A percentile compares a stretch with the other conserved stretches of the same genome.
Evolutionary conservation across 2,888 invertebrate genomes (phyloP).

Genomic region (Miltochrista miniata): DNA sequence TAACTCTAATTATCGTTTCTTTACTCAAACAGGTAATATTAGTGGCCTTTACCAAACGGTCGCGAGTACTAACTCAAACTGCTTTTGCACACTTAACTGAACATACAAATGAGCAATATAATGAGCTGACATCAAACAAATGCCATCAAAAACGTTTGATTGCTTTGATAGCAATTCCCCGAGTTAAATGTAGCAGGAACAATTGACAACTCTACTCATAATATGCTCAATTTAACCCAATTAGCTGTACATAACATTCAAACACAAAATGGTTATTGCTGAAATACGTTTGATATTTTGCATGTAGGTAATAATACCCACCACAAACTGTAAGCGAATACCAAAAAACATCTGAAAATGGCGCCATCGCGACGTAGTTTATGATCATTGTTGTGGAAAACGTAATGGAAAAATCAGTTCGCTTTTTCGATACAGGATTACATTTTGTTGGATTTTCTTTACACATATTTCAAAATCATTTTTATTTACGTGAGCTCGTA

Average conservation of each 20-base stretch:
- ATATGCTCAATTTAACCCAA: slow-evolving; percentile 18
- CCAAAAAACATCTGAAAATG: slow-evolving; percentile 32
- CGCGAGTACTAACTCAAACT: slow-evolving; percentile 19
- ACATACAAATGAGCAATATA: slow-evolving; percentile 36
- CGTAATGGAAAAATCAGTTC: slow-evolving; percentile 39
- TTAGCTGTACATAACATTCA: neutral
- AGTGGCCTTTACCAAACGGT: slow-evolving; percentile 26
- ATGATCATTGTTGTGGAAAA: slow-evolving; percentile 45
- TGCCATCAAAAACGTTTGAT: slow-evolving; percentile 28
- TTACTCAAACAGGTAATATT: too few species aligned
- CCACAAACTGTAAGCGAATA: slow-evolving; percentile 22
- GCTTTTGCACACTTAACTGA: slow-evolving; percentile 21
- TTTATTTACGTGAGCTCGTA: slow-evolving; percentile 22
- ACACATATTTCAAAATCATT: slow-evolving; percentile 29
- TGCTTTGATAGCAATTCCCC: slow-evolving; percentile 26
- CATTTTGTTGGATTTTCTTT: slow-evolving; percentile 31
- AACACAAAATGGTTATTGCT: neutral
- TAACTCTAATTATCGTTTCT: too few species aligned
- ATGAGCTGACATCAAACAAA: slow-evolving; percentile 31
- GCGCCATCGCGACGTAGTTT: slow-evolving; percentile 38
- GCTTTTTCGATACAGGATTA: slow-evolving; percentile 31
- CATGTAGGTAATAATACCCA: slow-evolving; percentile 21
- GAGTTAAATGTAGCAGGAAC: slow-evolving; percentile 18
- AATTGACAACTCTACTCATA: slow-evolving; percentile 10
- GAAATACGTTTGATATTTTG: neutral